A percentile compares a stretch with the other conserved stretches of the same genome.
Evolutionary conservation across 1,140 invertebrate genomes (phyloP).

Genomic region (Drosophila pandora): DNA sequence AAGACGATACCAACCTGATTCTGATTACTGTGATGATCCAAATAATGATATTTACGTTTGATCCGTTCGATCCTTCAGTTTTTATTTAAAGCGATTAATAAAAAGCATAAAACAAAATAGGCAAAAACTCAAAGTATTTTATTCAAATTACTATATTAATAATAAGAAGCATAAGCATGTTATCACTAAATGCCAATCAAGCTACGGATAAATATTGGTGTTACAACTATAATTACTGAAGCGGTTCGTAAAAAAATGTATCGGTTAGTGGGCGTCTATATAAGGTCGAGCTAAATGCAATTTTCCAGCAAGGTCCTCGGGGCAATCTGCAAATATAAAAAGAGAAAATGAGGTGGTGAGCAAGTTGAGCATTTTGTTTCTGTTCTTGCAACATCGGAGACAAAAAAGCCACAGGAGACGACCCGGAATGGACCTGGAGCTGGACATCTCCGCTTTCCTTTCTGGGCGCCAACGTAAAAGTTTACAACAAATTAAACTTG

Average conservation of each 20-base stretch:
- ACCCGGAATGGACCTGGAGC: constrained; percentile 32
- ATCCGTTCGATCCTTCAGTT: background rate
- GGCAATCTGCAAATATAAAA: constrained; percentile 58
- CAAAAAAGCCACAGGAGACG: constrained; percentile 44
- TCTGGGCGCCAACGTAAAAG: constrained; percentile 59
- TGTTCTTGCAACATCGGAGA: constrained; percentile 40
- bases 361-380: constrained; percentile 60
- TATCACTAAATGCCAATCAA: constrained; percentile 52
- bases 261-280: constrained; percentile 66
- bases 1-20: constrained; percentile 27
- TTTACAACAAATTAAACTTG: constrained; percentile 82
- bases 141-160: constrained; percentile 43
- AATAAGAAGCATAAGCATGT: constrained; percentile 27
- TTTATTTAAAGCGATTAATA: constrained; percentile 25
- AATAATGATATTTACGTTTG: no score
- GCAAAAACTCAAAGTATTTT: constrained; percentile 58
- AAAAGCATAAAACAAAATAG: constrained; percentile 52
- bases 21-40: constrained; percentile 1
- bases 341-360: constrained; percentile 27
- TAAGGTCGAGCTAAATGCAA: constrained; percentile 50
- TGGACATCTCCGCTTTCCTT: constrained; percentile 50
- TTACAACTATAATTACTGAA: constrained; percentile 41
- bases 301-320: constrained; percentile 14
- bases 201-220: constrained; percentile 37
- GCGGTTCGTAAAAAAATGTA: constrained; percentile 60